A percentile compares a stretch with the other conserved stretches of the same genome.
Evolutionary conservation across 2,113 vertebrate species (phyloP).

Genomic region (Gymnocephalus cernua): DNA sequence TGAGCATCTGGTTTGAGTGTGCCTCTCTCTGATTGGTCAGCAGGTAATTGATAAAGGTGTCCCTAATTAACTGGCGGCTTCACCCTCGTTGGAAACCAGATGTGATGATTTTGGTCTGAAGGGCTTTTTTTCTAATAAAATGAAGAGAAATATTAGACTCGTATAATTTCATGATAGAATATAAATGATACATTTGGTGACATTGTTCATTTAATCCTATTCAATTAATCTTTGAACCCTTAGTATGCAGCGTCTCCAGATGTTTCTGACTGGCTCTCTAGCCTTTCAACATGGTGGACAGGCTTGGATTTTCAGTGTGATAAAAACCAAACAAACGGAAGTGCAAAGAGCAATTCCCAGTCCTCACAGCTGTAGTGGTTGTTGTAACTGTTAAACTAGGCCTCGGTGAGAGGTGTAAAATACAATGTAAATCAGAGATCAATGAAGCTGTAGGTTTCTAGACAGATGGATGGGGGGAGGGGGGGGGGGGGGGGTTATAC

Average conservation of each 20-base stretch:
- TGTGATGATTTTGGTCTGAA: conserved; percentile 50
- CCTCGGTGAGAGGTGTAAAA: conserved; percentile 26
- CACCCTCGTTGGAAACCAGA: conserved; percentile 54
- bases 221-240: conserved; percentile 11
- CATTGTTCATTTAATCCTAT: conserved; percentile 1
- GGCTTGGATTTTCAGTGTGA: conserved; percentile 14
- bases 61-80: conserved; percentile 53
- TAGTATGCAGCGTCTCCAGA: conserved; percentile 11
- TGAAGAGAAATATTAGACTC: neutral
- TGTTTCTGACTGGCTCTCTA: conserved; percentile 2
- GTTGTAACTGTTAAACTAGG: conserved; percentile 12
- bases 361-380: neutral
- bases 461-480: neutral
- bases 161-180: neutral
- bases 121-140: neutral
- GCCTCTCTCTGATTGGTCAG: conserved; percentile 60
- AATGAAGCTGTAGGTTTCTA: conserved; percentile 24
- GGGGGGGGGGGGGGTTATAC: neutral
- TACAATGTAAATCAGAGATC: conserved; percentile 49
- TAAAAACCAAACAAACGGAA: conserved; percentile 5
- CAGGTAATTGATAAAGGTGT: conserved; percentile 62
- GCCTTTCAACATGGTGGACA: neutral
- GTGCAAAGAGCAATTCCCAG: neutral
- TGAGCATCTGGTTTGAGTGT: conserved; percentile 42
- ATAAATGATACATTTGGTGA: conserved; percentile 7